Conservation (phyloP, 2,113 vertebrate species). For the Ptychochromis oligacanthus region DNA sequence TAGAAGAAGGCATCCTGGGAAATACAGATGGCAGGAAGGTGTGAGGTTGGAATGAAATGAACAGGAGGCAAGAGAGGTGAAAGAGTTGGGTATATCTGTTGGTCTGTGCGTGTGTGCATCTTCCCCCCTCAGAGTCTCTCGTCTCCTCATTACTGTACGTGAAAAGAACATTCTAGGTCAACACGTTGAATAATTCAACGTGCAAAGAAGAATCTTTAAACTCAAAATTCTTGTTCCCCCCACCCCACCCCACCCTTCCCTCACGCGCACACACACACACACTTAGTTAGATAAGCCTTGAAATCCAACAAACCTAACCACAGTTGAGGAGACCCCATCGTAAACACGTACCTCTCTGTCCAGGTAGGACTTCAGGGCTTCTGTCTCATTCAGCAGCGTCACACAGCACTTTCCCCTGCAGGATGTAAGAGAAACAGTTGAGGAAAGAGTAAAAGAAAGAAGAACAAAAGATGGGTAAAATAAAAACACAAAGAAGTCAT, state of each 20-base stretch:
- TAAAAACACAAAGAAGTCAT: neutral
- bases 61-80: conserved; percentile 29
- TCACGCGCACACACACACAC: neutral
- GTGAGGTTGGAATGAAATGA: conserved; percentile 35
- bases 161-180: conserved; percentile 81
- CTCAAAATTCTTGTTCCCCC: conserved; percentile 18
- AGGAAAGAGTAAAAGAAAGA: neutral
- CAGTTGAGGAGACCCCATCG: neutral
- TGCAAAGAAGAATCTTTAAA: conserved; percentile 62
- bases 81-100: conserved; percentile 9
- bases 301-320: conserved; percentile 29
- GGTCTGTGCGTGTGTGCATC: conserved; percentile 7
- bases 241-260: too few species aligned
- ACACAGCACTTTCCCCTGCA: conserved; percentile 97
- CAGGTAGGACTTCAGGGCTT: conserved; percentile 95
- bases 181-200: conserved; percentile 82
- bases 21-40: conserved; percentile 42
- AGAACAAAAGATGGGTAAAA: neutral
- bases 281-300: neutral
- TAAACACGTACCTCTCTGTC: conserved; percentile 89
- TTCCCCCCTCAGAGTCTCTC: conserved; percentile 65
- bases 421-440: neutral
- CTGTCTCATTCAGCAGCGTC: conserved; percentile 95
- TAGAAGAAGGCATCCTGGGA: conserved; percentile 98
- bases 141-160: conserved; percentile 79